A percentile compares a stretch with the other conserved stretches of the same genome.
Conservation (phyloP, 2,888 invertebrate species). For the Hylaea fasciaria region DNA sequence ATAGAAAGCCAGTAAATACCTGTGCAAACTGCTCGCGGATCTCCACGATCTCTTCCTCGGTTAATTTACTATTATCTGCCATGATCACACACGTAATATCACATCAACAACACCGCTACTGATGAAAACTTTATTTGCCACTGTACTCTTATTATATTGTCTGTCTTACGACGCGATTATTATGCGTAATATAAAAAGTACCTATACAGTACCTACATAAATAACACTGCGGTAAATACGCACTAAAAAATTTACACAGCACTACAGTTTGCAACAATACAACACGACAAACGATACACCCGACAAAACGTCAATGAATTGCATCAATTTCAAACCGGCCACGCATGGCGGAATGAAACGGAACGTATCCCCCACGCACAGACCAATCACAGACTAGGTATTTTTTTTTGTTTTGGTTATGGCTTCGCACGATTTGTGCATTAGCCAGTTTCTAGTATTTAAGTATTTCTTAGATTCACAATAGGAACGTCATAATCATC, state of each 20-base stretch:
- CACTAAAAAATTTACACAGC: slow-evolving; percentile 22
- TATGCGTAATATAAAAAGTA: slow-evolving; percentile 43
- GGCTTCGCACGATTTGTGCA: too few species aligned
- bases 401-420: too few species aligned
- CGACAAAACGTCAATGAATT: slow-evolving; percentile 25
- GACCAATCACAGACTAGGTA: background rate
- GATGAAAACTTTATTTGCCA: slow-evolving; percentile 42
- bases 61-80: slow-evolving; percentile 85
- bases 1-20: slow-evolving; percentile 79
- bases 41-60: slow-evolving; percentile 89
- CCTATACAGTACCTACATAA: slow-evolving; percentile 35
- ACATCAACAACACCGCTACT: slow-evolving; percentile 63
- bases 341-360: slow-evolving; percentile 31
- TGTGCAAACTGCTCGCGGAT: slow-evolving; percentile 90
- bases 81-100: slow-evolving; percentile 71
- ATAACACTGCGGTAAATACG: slow-evolving; percentile 20
- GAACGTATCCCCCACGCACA: slow-evolving; percentile 19
- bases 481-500: too few species aligned
- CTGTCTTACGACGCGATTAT: slow-evolving; percentile 45
- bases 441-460: too few species aligned
- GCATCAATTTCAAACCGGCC: slow-evolving; percentile 33
- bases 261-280: slow-evolving; percentile 16
- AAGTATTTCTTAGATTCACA: too few species aligned
- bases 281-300: too few species aligned
- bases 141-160: slow-evolving; percentile 55